Conservation (phyloP, 2,888 invertebrate species). For the Drosophila paranaensis region DNA sequence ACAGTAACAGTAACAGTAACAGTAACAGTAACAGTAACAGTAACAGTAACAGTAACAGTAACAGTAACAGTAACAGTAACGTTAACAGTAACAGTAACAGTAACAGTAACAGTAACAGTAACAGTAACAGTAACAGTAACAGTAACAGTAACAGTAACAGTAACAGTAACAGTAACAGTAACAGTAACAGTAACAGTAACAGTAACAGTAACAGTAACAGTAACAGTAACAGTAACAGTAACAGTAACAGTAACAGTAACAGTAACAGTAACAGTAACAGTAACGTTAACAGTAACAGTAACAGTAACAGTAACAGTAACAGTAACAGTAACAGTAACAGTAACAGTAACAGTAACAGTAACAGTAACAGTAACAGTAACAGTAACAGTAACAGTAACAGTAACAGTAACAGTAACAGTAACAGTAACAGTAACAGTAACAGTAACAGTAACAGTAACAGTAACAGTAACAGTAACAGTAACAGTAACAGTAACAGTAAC, state of each 20-base stretch:
- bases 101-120: neutral
- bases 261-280: neutral
- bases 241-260: neutral
- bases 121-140: neutral
- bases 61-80: neutral
- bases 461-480: neutral
- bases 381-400: neutral
- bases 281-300: neutral
- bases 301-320: neutral
- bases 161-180: neutral
- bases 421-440: neutral
- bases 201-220: neutral
- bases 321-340: neutral
- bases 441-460: neutral
- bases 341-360: neutral
- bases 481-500: neutral
- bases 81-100: neutral
- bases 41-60: neutral
- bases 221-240: constrained; percentile 1
- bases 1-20: neutral
- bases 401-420: neutral
- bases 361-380: neutral
- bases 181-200: neutral
- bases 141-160: neutral
- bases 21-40: neutral